phyloP scores from a whole-genome alignment of 2,113 vertebrate species.

The Cairina moschata region DNA sequence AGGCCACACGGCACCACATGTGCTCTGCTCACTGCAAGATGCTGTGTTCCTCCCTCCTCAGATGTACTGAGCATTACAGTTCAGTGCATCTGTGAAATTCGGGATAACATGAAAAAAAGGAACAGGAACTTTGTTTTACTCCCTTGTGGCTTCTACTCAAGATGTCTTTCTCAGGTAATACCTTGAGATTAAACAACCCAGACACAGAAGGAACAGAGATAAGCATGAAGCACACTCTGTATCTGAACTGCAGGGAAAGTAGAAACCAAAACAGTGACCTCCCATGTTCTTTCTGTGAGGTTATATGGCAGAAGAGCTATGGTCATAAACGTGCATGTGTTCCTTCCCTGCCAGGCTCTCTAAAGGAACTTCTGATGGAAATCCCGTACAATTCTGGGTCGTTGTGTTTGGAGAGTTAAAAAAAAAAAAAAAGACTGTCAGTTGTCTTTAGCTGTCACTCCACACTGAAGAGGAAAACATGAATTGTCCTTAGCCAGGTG shows the following conservation, averaged over 20 bases:
- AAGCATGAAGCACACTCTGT: neutral
- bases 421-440: neutral
- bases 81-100: neutral
- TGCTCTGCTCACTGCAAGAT: constrained; percentile 38
- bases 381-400: neutral
- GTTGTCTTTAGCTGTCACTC: neutral
- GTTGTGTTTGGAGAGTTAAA: neutral
- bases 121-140: neutral
- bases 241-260: neutral
- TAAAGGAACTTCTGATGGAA: neutral
- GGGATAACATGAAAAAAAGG: neutral
- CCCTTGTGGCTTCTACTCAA: neutral
- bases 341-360: neutral
- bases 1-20: constrained; percentile 27
- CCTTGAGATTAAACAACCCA: neutral
- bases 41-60: neutral
- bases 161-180: neutral
- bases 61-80: neutral
- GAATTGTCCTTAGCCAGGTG: neutral
- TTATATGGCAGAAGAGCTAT: neutral
- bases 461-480: neutral
- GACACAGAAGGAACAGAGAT: neutral
- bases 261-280: neutral
- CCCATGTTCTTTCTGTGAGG: neutral
- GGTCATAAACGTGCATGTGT: neutral